These are phyloP conservation scores for Microchirus variegatus DNA, from an alignment of 2,797 vertebrate genomes.

Conservation along the genomic window DNA sequence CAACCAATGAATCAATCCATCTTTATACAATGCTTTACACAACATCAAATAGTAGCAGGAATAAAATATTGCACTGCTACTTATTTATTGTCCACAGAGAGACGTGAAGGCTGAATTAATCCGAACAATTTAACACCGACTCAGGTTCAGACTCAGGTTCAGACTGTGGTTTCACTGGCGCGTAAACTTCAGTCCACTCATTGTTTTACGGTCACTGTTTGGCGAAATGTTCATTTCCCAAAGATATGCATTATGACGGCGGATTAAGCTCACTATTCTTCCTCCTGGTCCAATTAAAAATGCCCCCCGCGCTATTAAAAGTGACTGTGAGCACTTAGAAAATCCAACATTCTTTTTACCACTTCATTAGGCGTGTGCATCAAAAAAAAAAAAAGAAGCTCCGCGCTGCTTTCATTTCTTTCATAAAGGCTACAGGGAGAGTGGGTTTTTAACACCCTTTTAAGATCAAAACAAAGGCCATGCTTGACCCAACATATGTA, in stretches of 20 bases:
- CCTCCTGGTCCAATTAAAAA: slow-evolving; percentile 89
- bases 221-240: slow-evolving; percentile 33
- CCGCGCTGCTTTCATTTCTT: slow-evolving; percentile 82
- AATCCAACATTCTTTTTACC: slow-evolving; percentile 87
- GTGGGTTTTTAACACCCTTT: slow-evolving; percentile 90
- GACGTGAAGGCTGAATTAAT: too few relatives aligned
- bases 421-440: slow-evolving; percentile 82
- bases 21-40: too few relatives aligned
- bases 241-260: slow-evolving; percentile 59
- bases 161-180: too few relatives aligned
- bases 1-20: too few relatives aligned
- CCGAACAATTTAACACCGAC: too few relatives aligned
- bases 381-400: slow-evolving; percentile 73
- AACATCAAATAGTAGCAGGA: too few relatives aligned
- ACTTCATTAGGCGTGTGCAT: slow-evolving; percentile 87
- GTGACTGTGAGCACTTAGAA: slow-evolving; percentile 88
- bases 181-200: too few relatives aligned
- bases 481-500: slow-evolving; percentile 94
- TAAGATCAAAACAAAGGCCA: slow-evolving; percentile 86
- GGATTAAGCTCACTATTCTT: slow-evolving; percentile 66
- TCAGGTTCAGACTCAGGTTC: too few relatives aligned
- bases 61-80: too few relatives aligned
- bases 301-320: slow-evolving; percentile 86
- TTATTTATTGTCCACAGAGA: too few relatives aligned
- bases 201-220: neutral